These are phyloP conservation scores for Lerema accius DNA, from an alignment of 1,140 invertebrate genomes.

Conservation along the genomic window DNA sequence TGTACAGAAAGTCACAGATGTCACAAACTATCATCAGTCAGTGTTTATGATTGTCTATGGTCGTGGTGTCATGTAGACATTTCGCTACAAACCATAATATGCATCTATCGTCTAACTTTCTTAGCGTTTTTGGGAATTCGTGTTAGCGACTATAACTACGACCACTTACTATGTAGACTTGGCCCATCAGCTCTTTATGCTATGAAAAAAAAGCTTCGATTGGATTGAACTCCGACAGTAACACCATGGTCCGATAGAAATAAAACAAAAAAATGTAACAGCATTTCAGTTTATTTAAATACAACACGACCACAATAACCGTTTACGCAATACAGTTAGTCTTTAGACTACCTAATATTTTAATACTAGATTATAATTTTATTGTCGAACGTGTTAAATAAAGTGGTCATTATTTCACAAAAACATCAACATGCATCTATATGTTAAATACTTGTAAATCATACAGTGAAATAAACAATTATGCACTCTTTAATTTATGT, in stretches of 20 bases:
- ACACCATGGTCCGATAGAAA: no score
- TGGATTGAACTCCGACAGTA: no score
- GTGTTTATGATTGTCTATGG: no score
- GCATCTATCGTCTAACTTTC: no score
- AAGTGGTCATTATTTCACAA: slow-evolving; percentile 23
- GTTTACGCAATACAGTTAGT: slow-evolving; percentile 58
- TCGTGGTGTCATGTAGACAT: no score
- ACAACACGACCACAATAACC: slow-evolving; percentile 59
- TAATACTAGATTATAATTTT: slow-evolving; percentile 68
- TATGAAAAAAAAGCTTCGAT: no score
- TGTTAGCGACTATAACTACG: background rate
- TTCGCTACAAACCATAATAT: no score
- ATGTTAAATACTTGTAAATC: slow-evolving; percentile 5
- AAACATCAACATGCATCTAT: slow-evolving; percentile 23
- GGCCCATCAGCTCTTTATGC: no score
- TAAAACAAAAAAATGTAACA: slow-evolving; percentile 39
- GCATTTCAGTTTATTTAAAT: slow-evolving; percentile 52
- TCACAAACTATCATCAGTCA: no score
- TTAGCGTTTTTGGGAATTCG: no score
- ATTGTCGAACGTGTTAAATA: slow-evolving; percentile 54
- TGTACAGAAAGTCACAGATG: background rate
- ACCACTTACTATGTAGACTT: no score
- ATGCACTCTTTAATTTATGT: background rate
- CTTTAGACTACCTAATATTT: slow-evolving; percentile 63
- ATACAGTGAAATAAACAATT: slow-evolving; percentile 14